These are phyloP conservation scores for Lampris incognitus DNA, from an alignment of 2,113 vertebrate genomes.

Conservation along the genomic window DNA sequence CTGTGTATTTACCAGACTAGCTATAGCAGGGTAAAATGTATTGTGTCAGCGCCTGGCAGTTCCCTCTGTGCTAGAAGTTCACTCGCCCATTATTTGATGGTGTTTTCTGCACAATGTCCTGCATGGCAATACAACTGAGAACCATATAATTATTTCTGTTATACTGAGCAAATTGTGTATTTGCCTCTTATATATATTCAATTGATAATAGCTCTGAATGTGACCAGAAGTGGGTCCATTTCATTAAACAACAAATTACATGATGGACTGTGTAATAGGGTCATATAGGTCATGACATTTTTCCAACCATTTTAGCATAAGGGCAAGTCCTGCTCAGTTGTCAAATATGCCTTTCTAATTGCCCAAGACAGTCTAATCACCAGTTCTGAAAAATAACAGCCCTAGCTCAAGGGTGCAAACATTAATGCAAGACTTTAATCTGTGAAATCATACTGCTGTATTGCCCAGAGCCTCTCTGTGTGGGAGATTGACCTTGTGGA, in stretches of 20 bases:
- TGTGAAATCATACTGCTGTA: too few species aligned
- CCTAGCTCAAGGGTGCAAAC: too few species aligned
- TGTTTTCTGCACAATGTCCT: conserved; percentile 33
- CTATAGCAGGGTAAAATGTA: conserved; percentile 63
- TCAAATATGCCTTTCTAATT: not conserved
- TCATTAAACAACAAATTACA: too few species aligned
- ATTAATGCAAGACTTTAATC: not conserved
- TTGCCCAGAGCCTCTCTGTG: too few species aligned
- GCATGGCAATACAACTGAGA: conserved; percentile 31
- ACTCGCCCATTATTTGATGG: conserved; percentile 67
- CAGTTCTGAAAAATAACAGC: too few species aligned
- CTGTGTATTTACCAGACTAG: conserved; percentile 72
- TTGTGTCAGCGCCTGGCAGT: conserved; percentile 71
- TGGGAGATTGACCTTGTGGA: too few species aligned
- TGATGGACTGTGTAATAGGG: too few species aligned
- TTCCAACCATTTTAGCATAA: too few species aligned
- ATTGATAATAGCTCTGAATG: conserved; percentile 18
- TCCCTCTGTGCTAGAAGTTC: conserved; percentile 68
- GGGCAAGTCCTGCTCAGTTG: not conserved
- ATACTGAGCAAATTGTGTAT: conserved; percentile 39
- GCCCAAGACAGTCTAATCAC: not conserved
- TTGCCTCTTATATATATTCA: not conserved
- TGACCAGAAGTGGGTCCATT: too few species aligned
- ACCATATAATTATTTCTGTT: conserved; percentile 38
- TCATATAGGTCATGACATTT: too few species aligned